phyloP scores from a whole-genome alignment of 2,888 invertebrate species.

The Nomada ruficornis region DNA sequence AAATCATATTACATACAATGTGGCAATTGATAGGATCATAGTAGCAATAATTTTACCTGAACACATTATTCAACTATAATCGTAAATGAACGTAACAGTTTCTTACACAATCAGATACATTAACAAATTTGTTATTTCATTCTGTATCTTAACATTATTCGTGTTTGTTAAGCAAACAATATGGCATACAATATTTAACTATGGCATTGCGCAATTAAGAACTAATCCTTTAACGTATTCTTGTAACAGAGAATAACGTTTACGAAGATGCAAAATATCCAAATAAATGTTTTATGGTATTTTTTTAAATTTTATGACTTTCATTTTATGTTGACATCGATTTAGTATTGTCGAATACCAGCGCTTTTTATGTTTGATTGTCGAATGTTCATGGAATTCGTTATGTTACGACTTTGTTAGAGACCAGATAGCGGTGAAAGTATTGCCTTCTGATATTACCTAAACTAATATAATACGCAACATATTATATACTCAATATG shows the following conservation, averaged over 20 bases:
- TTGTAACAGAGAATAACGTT: neutral
- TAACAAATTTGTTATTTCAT: neutral
- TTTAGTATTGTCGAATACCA: neutral
- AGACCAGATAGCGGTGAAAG: neutral
- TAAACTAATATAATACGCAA: neutral
- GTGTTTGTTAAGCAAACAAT: neutral
- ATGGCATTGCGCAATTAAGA: neutral
- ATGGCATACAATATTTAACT: neutral
- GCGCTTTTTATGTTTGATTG: neutral
- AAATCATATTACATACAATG: neutral
- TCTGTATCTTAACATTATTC: neutral
- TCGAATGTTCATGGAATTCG: too few relatives aligned
- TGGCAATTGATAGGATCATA: neutral
- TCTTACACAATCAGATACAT: neutral
- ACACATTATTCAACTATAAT: constrained; percentile 17
- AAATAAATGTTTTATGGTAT: neutral
- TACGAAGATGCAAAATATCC: neutral
- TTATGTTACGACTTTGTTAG: constrained; percentile 17
- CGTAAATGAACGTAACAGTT: neutral
- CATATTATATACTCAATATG: constrained; percentile 28
- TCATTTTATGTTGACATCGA: neutral
- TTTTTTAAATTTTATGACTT: neutral
- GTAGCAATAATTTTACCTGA: constrained; percentile 39
- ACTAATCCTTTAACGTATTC: neutral
- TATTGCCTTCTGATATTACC: too few relatives aligned